These are phyloP conservation scores for Crypturellus tataupa DNA, from an alignment of 2,797 vertebrate species.

Conservation along the genomic window DNA sequence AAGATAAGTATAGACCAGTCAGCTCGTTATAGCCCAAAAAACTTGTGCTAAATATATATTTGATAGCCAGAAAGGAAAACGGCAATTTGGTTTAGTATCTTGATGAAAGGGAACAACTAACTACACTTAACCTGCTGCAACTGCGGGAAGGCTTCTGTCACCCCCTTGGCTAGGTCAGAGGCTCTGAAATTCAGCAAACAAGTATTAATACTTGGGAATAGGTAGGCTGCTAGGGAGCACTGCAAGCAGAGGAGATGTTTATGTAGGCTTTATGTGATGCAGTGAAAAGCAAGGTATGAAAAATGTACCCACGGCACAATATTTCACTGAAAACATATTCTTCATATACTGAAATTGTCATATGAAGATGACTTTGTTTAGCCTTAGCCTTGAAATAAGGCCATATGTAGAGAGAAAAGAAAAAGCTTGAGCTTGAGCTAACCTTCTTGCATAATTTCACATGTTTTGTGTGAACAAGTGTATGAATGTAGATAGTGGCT, in stretches of 20 bases:
- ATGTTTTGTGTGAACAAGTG: background rate
- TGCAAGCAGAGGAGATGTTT: background rate
- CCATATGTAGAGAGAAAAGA: background rate
- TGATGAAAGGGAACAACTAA: background rate
- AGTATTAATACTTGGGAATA: background rate
- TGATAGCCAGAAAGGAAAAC: constrained; percentile 28
- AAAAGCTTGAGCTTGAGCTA: background rate
- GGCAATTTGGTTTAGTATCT: background rate
- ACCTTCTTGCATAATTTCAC: background rate
- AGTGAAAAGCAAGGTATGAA: background rate
- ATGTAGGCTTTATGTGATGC: background rate
- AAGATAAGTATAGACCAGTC: constrained; percentile 38
- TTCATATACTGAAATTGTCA: background rate
- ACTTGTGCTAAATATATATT: background rate
- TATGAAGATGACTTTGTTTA: background rate
- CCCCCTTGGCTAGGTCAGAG: background rate
- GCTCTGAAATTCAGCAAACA: background rate
- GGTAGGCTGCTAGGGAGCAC: background rate
- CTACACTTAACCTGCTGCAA: background rate
- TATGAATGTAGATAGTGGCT: background rate
- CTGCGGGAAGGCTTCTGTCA: background rate
- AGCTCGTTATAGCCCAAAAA: background rate
- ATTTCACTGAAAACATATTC: background rate
- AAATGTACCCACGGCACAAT: background rate
- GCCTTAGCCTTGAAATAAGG: background rate